Base-by-base conservation (phyloP, 2,113 vertebrate genomes). In the Anarhynchus alexandrinus region DNA sequence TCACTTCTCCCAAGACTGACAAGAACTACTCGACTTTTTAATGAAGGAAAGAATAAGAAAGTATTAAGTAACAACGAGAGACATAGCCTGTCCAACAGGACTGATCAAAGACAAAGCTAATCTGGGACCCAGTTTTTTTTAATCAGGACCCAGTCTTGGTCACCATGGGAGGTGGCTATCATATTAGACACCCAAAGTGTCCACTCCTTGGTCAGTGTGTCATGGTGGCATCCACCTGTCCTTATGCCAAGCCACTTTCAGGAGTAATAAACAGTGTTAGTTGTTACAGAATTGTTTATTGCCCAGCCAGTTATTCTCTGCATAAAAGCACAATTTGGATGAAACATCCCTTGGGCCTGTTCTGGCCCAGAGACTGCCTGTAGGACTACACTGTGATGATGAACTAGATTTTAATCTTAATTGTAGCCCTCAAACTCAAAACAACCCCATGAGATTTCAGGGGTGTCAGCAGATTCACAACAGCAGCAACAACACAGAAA, bases 331-430 rank as follows among this genome's bases (percentile, higher is more conserved):
- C 9, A 82, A 21, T 61, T 76, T 4, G 1, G 27, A 66, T 62
- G 49, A 92, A 91, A 85, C 36, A 91, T 23, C 30, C 49, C 19
- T 42, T 58, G 45, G 29, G 40, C 42, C 22, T 91, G 3, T 59
- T 92, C 73, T 80, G 72, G 21, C 43, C 27, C 34, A 64, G 47
- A 59, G 22, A 67, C 4, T 71, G 16, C 21, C 61, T 79, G 74
- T 69, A 85, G 54, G 57, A 90, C 43, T 92, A 42, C 45, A 29
- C 18, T 82, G 29, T 34, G 73, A 87, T 49, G 43, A 82, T 36
- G 10, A 91, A 64, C 34, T 59, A 86, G 73, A 95, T 95, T 85
- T 91, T 87, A 92, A 82, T 91, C 94, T 93, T 82, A 96, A 95
- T 66, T 94, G 84, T 30, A 94, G 26, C 40, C 52, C 52, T 80